Evolutionary conservation across 1,140 invertebrate genomes (phyloP), one percentile per base, ranked within the genome.

Genomic region (Euborellia annulipes): DNA sequence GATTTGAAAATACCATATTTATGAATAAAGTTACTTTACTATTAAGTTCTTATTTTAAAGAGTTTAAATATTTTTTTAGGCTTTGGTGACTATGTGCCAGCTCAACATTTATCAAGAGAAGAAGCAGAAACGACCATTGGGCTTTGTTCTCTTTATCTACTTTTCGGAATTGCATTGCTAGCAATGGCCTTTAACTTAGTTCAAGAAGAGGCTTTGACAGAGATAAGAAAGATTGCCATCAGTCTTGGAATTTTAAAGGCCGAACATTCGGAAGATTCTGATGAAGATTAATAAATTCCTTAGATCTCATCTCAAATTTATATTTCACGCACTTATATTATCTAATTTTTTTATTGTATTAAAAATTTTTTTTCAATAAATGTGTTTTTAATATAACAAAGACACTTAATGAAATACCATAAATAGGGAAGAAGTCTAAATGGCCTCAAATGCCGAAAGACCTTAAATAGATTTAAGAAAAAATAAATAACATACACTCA

Each of bases 121-220:
- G 73, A 79, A 38, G 78, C 76, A 0, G 72, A 81, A 51, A 71
- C 82, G 49, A 82, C 84, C 32, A 89, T 96, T 49, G 87, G 91
- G 0, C 74, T 96, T 16, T 92, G 87, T 57, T 89, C 88, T 0
- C 61, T 95, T 37, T 96, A 96, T 68, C 67, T 96, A 45, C 69
- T 98, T 11, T 93, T 95, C 61, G 94, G 94, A 6, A 98, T 98
- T 61, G 90, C 94, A 0, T 69, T 98, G 21, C 64, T 98, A 42
- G 93, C 93, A 17, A 98, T 98, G 95, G 93, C 89, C 57, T 98
- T 98, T 65, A 96, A 97, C 68, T 70, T 98, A 50, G 90, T 96
- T 17, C 87, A 91, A 63, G 85, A 90, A 58, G 84, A 90, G 61
- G 85, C 90, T 3, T 86, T 89, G 50, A 84, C 77, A 40, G 83